A percentile compares a stretch with the other conserved stretches of the same genome.
Evolutionary conservation across 2,888 invertebrate species (phyloP).

Genomic region (Elegia similella): DNA sequence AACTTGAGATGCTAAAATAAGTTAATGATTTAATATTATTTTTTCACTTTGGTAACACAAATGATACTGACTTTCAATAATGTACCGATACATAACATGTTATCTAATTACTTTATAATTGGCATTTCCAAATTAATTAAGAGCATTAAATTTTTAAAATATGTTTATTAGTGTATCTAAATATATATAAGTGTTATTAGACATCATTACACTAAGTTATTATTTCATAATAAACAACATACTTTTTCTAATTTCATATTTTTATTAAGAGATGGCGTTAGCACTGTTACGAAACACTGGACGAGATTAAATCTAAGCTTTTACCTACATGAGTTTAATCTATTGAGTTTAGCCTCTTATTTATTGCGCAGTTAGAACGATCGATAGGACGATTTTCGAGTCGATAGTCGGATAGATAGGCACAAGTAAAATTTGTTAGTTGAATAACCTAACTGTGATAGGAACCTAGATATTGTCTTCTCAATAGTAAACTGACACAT

Average conservation of each 20-base stretch:
- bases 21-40: conserved; percentile 23
- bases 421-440: too few relatives aligned
- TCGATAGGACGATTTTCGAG: too few relatives aligned
- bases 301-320: too few relatives aligned
- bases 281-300: background rate
- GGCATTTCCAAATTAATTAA: background rate
- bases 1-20: background rate
- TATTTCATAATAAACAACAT: background rate
- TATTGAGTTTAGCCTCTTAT: too few relatives aligned
- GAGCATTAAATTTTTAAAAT: background rate
- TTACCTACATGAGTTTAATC: too few relatives aligned
- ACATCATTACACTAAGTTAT: too few relatives aligned
- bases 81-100: conserved; percentile 29
- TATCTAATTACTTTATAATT: conserved; percentile 27
- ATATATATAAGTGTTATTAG: background rate
- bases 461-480: too few relatives aligned
- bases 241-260: conserved; percentile 25
- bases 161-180: background rate
- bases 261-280: conserved; percentile 45
- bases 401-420: too few relatives aligned
- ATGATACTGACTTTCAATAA: conserved; percentile 51
- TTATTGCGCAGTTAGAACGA: too few relatives aligned
- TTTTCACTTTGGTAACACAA: conserved; percentile 42
- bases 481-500: too few relatives aligned
- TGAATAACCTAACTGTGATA: too few relatives aligned